A percentile compares a stretch with the other conserved stretches of the same genome.
phyloP scores from a whole-genome alignment of 2,888 invertebrate genomes.

The Argyra leucocephala region DNA sequence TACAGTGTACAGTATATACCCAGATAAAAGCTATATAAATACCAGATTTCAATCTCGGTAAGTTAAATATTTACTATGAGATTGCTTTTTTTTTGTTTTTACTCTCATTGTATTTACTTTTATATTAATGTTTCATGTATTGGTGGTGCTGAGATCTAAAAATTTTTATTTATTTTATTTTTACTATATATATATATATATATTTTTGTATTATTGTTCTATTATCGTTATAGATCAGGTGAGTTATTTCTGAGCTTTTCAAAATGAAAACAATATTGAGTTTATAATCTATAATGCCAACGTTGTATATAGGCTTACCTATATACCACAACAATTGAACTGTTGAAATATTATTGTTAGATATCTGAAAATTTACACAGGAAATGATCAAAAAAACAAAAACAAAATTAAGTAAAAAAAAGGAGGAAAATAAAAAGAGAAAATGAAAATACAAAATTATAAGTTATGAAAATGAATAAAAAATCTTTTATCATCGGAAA shows the following conservation, averaged over 20 bases:
- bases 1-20: background rate
- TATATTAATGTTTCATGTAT: background rate
- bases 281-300: too few species aligned
- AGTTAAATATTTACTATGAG: background rate
- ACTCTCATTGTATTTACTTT: background rate
- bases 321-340: too few species aligned
- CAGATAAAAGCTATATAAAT: background rate
- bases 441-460: background rate
- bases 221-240: background rate
- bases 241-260: background rate
- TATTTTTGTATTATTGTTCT: background rate
- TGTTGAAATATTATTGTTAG: too few species aligned
- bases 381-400: background rate
- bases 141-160: too few species aligned
- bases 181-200: background rate
- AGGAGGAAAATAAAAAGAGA: background rate
- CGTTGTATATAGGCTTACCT: too few species aligned
- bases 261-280: too few species aligned
- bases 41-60: background rate
- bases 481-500: background rate
- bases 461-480: slow-evolving; percentile 1
- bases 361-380: too few species aligned
- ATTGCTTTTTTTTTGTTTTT: background rate
- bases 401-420: too few species aligned
- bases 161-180: too few species aligned